Evolutionary conservation across 2,113 vertebrate species (phyloP).

Genomic region (Dicaeum eximium): DNA sequence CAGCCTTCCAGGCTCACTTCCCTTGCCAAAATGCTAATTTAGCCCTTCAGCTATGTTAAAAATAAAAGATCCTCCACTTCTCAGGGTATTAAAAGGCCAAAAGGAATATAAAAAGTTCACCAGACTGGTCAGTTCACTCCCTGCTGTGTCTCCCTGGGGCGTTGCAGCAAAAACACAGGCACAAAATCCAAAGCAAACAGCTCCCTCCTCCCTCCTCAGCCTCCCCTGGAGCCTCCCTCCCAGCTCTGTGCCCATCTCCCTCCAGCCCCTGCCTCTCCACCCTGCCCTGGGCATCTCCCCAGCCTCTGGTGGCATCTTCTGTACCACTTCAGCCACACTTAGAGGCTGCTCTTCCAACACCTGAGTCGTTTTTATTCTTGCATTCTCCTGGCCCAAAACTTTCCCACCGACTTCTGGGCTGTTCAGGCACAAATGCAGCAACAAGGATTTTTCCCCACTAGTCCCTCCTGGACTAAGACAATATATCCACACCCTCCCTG

Average conservation of each 20-base stretch:
- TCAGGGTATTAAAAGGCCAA: constrained; percentile 60
- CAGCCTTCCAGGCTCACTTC: not conserved
- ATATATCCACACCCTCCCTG: not conserved
- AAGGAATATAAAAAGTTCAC: constrained; percentile 63
- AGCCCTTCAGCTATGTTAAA: constrained; percentile 55
- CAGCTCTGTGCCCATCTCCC: not conserved
- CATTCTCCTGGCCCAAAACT: not conserved
- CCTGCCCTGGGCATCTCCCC: not conserved
- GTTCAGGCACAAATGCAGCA: not conserved
- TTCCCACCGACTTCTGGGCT: not conserved
- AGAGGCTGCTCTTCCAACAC: not conserved
- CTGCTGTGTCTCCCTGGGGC: constrained; percentile 46
- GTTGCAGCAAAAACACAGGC: constrained; percentile 49
- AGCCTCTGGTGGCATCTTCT: not conserved
- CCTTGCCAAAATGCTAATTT: constrained; percentile 60
- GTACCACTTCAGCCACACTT: not conserved
- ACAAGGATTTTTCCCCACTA: not conserved
- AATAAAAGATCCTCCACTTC: constrained; percentile 50
- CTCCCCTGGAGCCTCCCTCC: not conserved
- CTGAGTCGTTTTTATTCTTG: not conserved
- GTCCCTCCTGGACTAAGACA: not conserved
- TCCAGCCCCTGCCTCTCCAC: not conserved
- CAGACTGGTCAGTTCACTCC: constrained; percentile 62
- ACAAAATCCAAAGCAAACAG: constrained; percentile 58
- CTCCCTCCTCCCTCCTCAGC: not conserved